These are phyloP conservation scores for Anniella stebbinsi DNA, from an alignment of 2,797 vertebrate species.

Conservation along the genomic window DNA sequence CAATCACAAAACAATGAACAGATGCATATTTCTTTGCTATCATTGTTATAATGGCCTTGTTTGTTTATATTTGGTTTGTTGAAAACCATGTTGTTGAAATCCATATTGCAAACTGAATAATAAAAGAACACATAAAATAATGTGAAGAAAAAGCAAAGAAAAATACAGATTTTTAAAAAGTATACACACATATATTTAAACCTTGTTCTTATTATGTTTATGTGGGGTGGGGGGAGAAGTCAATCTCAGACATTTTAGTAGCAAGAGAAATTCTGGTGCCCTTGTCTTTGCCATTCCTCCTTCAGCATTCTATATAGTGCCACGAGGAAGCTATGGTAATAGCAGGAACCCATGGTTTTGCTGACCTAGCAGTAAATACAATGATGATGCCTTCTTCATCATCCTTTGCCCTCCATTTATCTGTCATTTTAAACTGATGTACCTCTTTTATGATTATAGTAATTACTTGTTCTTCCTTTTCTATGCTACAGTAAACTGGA, in stretches of 20 bases:
- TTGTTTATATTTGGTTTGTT: slow-evolving; percentile 5
- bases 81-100: background rate
- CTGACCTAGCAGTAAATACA: background rate
- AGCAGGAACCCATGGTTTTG: background rate
- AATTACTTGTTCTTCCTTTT: slow-evolving; percentile 38
- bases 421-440: background rate
- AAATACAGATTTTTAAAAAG: background rate
- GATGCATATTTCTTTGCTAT: background rate
- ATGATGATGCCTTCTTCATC: background rate
- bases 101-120: background rate
- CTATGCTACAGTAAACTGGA: slow-evolving; percentile 89
- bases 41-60: background rate
- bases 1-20: background rate
- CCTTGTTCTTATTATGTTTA: background rate
- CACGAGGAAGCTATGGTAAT: background rate
- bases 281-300: background rate
- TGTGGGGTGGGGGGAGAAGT: background rate
- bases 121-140: background rate
- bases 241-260: background rate
- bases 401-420: background rate
- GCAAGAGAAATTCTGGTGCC: background rate
- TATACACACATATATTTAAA: background rate
- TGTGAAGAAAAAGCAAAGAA: background rate
- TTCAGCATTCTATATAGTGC: background rate
- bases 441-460: background rate